phyloP scores from a whole-genome alignment of 1,140 invertebrate species.

The Kradibia gibbosae region DNA sequence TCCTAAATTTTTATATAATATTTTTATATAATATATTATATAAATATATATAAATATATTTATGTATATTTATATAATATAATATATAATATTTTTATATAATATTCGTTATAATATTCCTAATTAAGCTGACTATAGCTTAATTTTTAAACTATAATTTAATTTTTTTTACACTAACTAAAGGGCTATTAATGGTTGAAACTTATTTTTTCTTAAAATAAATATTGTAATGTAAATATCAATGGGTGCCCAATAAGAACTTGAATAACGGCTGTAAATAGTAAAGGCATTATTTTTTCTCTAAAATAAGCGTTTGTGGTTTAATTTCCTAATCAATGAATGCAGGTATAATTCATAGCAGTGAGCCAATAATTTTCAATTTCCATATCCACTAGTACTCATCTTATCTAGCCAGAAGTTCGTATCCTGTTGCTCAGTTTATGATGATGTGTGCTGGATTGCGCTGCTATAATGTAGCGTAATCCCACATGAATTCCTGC shows the following conservation, averaged over 20 bases:
- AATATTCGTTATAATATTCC: too few relatives aligned
- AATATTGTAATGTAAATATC: neutral
- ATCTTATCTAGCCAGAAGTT: neutral
- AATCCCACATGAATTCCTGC: neutral
- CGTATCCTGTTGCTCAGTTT: slow-evolving; percentile 32
- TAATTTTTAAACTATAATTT: too few relatives aligned
- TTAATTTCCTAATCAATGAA: slow-evolving; percentile 23
- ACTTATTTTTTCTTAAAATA: too few relatives aligned
- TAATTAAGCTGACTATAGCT: too few relatives aligned
- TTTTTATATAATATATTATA: too few relatives aligned
- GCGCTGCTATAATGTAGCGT: neutral
- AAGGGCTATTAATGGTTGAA: too few relatives aligned
- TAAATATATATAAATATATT: too few relatives aligned
- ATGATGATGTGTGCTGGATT: neutral
- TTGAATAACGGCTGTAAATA: neutral
- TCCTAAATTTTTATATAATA: too few relatives aligned
- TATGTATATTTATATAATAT: too few relatives aligned
- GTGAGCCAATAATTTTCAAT: slow-evolving; percentile 23
- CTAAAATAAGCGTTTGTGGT: neutral
- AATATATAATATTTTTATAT: too few relatives aligned
- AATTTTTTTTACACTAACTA: too few relatives aligned
- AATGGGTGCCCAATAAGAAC: neutral
- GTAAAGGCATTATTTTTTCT: neutral
- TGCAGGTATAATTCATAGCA: neutral
- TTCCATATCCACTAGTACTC: neutral